Evolutionary conservation across 2,113 vertebrate genomes (phyloP), one percentile per base, ranked within the genome.

Genomic region (Cyprinodon variegatus): DNA sequence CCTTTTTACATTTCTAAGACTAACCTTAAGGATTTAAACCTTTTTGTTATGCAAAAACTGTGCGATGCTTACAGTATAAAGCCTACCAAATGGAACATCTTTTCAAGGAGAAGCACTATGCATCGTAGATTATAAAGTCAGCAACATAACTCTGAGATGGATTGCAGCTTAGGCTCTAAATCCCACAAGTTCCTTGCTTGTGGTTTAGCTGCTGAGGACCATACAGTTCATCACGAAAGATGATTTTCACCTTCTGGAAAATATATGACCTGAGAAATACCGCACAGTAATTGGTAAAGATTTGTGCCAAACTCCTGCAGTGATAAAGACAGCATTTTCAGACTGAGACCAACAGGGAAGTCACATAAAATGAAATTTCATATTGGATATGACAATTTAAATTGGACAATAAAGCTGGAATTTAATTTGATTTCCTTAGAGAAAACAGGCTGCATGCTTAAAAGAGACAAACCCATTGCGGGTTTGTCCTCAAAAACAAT

Each of bases 121-220:
- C 8, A 45, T 45, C 11, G 4, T 2, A 20, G 50, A 20, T 6
- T 48, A 5, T 71, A 41, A 79, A 74, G 38, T 72, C 53, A 68
- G 68, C 62, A n/a, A 75, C 61, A 77, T 70, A 61, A 38, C 6
- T 36, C 40, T n/a, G 8, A 81, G 65, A 84, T 70, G 48, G 78
- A 60, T 12, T 79, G 60, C 82, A 85, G 65, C 75, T 77, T 72
- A 81, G 77, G 36, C 29, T 4, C 20, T 40, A 46, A 53, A 69
- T 76, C 53, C 29, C 40, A 82, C 61, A 76, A 38, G 79, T 73
- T 79, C 64, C 37, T 20, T 80, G 46, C 43, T 64, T 76, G 78
- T 15, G 63, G 80, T 76, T 29, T 73, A 11, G 4, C 37, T 79
- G 64, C 63, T 61, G 46, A 62, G 61, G 53, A 74, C 45, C 12